Conservation (phyloP, 2,888 invertebrate genomes). For the Drosophila paranaensis region DNA sequence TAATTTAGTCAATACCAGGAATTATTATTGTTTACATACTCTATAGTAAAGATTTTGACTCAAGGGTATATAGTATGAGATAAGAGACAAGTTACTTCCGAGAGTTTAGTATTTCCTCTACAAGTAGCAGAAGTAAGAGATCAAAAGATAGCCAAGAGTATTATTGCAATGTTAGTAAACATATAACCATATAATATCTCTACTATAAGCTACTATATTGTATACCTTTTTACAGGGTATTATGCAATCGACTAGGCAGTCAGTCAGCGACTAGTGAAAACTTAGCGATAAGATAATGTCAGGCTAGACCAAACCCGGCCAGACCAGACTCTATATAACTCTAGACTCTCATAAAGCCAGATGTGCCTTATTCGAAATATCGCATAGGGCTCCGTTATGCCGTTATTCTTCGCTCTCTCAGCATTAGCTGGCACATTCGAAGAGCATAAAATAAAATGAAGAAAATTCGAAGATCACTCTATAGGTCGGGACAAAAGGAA, state of each 20-base stretch:
- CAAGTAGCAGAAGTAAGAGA: background rate
- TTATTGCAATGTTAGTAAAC: background rate
- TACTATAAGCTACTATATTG: background rate
- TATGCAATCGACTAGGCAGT: background rate
- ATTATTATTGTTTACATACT: conserved; percentile 11
- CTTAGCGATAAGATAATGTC: conserved; percentile 45
- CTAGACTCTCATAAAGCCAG: background rate
- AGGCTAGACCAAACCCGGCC: conserved; percentile 15
- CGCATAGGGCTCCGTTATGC: background rate
- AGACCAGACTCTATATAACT: conserved; percentile 24
- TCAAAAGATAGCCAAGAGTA: too few species aligned
- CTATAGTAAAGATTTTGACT: background rate
- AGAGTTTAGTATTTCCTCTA: background rate
- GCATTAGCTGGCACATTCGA: conserved; percentile 37
- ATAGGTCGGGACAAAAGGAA: conserved; percentile 5
- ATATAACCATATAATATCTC: background rate
- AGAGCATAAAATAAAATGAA: background rate
- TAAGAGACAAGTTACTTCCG: background rate
- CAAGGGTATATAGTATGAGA: conserved; percentile 1
- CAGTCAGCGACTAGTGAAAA: conserved; percentile 20
- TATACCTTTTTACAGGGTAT: conserved; percentile 22
- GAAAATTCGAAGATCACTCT: conserved; percentile 37
- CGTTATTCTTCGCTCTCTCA: conserved; percentile 8
- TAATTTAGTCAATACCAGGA: conserved; percentile 23
- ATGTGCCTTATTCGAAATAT: background rate